Conservation (phyloP, 2,888 invertebrate genomes). For the Drosophila leonis region DNA sequence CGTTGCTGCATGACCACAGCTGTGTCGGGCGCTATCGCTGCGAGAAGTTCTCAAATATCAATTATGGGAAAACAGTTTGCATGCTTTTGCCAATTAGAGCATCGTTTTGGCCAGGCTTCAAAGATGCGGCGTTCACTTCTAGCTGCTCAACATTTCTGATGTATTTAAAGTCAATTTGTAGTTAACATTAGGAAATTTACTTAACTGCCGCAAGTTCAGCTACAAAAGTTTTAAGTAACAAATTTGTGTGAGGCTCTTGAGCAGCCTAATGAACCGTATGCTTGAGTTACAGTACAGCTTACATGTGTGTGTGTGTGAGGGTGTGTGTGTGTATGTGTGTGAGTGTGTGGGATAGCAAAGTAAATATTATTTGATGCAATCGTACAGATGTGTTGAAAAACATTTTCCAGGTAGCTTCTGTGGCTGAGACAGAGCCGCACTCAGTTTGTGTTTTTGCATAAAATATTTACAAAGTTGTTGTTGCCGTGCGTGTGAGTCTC, state of each 20-base stretch:
- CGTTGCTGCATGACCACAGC: conserved; percentile 5
- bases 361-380: conserved; percentile 76
- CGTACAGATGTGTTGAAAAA: conserved; percentile 70
- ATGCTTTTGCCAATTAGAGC: conserved; percentile 1
- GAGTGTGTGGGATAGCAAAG: conserved; percentile 52
- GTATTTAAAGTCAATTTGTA: conserved; percentile 40
- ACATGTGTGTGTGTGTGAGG: conserved; percentile 12
- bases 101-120: not conserved
- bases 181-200: conserved; percentile 53
- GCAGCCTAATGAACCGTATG: conserved; percentile 71
- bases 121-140: not conserved
- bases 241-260: conserved; percentile 52
- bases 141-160: conserved; percentile 6
- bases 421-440: conserved; percentile 38
- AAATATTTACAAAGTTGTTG: conserved; percentile 74
- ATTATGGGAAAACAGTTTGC: not conserved
- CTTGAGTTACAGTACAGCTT: conserved; percentile 23
- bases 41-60: not conserved
- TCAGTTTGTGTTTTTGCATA: conserved; percentile 73
- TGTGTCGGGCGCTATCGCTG: not conserved
- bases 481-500: conserved; percentile 29
- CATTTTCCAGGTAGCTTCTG: conserved; percentile 67
- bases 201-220: conserved; percentile 62
- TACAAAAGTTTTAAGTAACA: conserved; percentile 61
- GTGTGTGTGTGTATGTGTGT: conserved; percentile 11